phyloP scores from a whole-genome alignment of 2,888 invertebrate species.

The Plebejus argus region DNA sequence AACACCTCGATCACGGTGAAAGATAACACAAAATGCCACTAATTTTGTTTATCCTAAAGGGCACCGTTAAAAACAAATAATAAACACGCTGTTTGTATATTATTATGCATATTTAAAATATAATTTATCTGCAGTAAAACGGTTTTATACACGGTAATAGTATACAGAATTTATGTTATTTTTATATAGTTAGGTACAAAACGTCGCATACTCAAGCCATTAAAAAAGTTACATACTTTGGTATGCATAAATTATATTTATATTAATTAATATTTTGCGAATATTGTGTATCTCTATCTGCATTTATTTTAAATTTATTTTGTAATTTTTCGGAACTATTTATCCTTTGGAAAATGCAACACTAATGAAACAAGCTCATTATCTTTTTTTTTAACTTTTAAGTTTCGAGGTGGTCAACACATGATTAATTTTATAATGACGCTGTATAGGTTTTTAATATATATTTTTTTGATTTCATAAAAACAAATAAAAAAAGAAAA shows the following conservation, averaged over 20 bases:
- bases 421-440: neutral
- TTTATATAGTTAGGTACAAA: neutral
- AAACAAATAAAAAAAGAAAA: neutral
- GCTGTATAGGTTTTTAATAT: neutral
- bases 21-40: slow-evolving; percentile 17
- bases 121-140: slow-evolving; percentile 8
- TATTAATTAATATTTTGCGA: neutral
- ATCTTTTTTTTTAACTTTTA: neutral
- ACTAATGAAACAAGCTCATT: neutral
- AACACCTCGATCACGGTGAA: slow-evolving; percentile 2
- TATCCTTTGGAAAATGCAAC: too few relatives aligned
- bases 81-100: slow-evolving; percentile 32
- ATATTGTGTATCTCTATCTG: neutral
- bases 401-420: neutral
- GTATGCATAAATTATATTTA: neutral
- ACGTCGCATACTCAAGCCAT: neutral
- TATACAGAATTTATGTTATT: neutral
- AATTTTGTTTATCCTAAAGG: slow-evolving; percentile 3
- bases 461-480: neutral
- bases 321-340: too few relatives aligned
- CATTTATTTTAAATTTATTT: neutral
- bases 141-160: neutral
- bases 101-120: slow-evolving; percentile 7
- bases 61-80: slow-evolving; percentile 12
- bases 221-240: neutral